phyloP scores from a whole-genome alignment of 2,113 vertebrate genomes.

The Solea senegalensis region DNA sequence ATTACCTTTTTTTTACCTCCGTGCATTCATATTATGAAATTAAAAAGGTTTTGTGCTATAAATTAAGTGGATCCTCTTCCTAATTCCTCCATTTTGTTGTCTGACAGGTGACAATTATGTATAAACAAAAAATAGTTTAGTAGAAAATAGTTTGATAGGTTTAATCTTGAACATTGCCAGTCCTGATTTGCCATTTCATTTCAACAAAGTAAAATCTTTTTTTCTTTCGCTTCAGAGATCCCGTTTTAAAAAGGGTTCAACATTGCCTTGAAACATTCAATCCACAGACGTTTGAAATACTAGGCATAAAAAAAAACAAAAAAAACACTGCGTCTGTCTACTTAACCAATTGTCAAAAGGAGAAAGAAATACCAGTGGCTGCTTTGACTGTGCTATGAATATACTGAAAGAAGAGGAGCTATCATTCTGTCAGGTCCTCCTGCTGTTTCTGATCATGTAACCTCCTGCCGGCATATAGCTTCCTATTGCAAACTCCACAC shows the following conservation, averaged over 20 bases:
- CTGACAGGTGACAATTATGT: slow-evolving; percentile 12
- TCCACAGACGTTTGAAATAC: slow-evolving; percentile 6
- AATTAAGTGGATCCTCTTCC: slow-evolving; percentile 9
- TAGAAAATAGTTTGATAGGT: slow-evolving; percentile 12
- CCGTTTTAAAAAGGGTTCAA: not conserved
- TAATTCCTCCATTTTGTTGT: slow-evolving; percentile 2
- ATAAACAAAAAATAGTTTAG: slow-evolving; percentile 1
- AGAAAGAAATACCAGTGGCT: not conserved
- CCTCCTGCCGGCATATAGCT: slow-evolving; percentile 33
- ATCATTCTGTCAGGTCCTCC: slow-evolving; percentile 33
- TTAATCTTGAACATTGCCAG: slow-evolving; percentile 20
- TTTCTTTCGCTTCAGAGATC: not conserved
- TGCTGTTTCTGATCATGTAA: slow-evolving; percentile 42
- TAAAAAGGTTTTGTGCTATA: not conserved
- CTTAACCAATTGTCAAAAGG: slow-evolving; percentile 10
- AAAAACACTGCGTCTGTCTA: not conserved
- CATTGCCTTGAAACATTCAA: slow-evolving; percentile 3
- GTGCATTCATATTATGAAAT: slow-evolving; percentile 3
- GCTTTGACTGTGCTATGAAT: slow-evolving; percentile 27
- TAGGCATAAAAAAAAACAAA: not conserved
- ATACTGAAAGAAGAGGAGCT: slow-evolving; percentile 14
- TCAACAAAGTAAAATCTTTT: not conserved
- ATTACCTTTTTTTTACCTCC: not conserved
- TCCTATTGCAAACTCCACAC: slow-evolving; percentile 37
- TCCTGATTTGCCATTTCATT: slow-evolving; percentile 16